Evolutionary conservation across 2,888 invertebrate species (phyloP).

Genomic region (Agrochola circellaris): DNA sequence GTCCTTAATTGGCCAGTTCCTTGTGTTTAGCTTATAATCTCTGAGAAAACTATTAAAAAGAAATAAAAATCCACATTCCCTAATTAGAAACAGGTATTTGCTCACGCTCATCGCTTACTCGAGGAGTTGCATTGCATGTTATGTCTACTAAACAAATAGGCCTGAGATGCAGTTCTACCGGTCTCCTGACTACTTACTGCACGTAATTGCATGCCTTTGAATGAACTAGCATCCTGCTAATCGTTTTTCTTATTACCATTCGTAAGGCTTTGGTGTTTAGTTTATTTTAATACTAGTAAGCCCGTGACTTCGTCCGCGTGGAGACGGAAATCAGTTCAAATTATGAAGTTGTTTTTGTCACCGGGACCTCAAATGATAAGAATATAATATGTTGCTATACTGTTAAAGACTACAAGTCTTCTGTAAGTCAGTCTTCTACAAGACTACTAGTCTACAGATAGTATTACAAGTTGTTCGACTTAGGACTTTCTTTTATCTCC

Average conservation of each 20-base stretch:
- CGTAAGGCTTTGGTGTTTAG: not conserved
- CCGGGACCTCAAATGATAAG: not conserved
- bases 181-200: slow-evolving; percentile 36
- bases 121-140: slow-evolving; percentile 22
- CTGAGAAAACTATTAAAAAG: slow-evolving; percentile 2
- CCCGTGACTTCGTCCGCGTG: not conserved
- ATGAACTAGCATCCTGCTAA: slow-evolving; percentile 37
- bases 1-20: not conserved
- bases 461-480: not conserved
- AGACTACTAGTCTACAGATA: not conserved
- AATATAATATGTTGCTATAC: not conserved
- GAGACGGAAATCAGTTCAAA: not conserved
- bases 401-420: not conserved
- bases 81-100: slow-evolving; percentile 26
- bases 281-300: not conserved
- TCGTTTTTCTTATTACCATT: slow-evolving; percentile 24
- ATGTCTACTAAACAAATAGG: slow-evolving; percentile 50
- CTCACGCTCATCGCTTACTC: slow-evolving; percentile 19
- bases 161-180: slow-evolving; percentile 55
- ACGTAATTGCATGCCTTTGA: slow-evolving; percentile 45
- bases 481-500: slow-evolving; percentile 15
- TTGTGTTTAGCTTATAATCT: not conserved
- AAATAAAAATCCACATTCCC: slow-evolving; percentile 1
- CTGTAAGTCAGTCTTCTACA: not conserved
- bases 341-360: not conserved